Percentiles rank a stretch among this genome's conserved stretches.
These are phyloP conservation scores for Trochalopteron elliotii DNA, from an alignment of 2,113 vertebrate species.

Conservation along the genomic window DNA sequence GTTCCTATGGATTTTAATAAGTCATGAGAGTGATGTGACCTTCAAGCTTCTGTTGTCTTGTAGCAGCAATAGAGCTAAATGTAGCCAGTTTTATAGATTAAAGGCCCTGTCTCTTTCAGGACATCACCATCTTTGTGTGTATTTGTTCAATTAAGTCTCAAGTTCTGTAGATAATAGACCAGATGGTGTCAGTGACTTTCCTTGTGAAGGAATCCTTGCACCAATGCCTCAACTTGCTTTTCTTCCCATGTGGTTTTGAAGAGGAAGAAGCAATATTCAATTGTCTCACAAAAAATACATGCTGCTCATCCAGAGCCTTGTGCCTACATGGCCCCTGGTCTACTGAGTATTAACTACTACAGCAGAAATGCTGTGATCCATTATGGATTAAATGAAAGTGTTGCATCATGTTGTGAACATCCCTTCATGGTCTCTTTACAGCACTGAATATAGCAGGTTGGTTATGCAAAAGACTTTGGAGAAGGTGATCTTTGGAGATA, in stretches of 20 bases:
- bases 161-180: neutral
- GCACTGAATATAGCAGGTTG: neutral
- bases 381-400: neutral
- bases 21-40: neutral
- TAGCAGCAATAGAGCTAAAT: neutral
- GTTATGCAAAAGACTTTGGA: neutral
- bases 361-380: neutral
- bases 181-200: no score
- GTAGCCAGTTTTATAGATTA: neutral
- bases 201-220: neutral
- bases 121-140: neutral
- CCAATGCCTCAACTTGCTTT: neutral
- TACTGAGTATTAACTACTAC: neutral
- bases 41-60: neutral
- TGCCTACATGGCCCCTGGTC: accelerated
- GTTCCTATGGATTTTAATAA: neutral
- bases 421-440: neutral
- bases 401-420: neutral
- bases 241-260: neutral
- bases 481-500: neutral
- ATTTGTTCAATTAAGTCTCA: neutral
- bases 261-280: neutral
- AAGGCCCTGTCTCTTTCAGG: neutral
- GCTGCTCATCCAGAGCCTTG: neutral
- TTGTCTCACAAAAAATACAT: neutral